Conservation (phyloP, 2,113 vertebrate species). For the Neogale vison region DNA sequence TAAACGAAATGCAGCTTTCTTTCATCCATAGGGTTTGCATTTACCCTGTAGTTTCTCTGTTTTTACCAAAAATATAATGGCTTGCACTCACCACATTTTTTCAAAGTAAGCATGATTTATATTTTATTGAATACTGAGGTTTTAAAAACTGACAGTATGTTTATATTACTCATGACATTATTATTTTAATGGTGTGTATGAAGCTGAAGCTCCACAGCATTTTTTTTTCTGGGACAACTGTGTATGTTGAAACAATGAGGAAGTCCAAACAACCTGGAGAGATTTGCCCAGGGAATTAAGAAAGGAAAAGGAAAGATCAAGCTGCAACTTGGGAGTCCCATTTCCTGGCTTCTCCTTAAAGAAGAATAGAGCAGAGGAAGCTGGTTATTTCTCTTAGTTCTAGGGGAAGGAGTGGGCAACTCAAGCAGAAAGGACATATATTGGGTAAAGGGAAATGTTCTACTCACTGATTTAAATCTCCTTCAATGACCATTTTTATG, state of each 20-base stretch:
- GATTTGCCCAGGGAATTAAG: fast-evolving
- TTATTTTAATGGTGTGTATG: background rate
- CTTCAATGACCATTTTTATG: background rate
- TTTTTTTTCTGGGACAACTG: background rate
- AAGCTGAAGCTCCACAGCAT: background rate
- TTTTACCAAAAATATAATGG: background rate
- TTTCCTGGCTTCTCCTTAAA: background rate
- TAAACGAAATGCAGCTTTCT: background rate
- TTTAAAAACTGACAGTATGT: background rate
- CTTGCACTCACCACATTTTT: background rate
- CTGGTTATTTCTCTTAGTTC: background rate
- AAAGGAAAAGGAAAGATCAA: background rate
- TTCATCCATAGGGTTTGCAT: background rate
- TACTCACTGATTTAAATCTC: background rate
- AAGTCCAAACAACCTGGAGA: background rate
- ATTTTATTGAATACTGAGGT: background rate
- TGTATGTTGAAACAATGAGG: background rate
- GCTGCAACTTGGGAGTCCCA: background rate
- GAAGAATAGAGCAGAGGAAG: background rate
- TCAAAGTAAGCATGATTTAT: background rate
- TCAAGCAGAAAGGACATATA: background rate
- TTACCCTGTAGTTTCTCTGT: background rate
- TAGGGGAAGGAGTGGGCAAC: too few species aligned
- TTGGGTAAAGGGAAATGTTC: background rate
- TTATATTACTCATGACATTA: background rate